These are phyloP conservation scores for Mesitornis unicolor DNA, from an alignment of 2,113 vertebrate genomes.

Conservation along the genomic window DNA sequence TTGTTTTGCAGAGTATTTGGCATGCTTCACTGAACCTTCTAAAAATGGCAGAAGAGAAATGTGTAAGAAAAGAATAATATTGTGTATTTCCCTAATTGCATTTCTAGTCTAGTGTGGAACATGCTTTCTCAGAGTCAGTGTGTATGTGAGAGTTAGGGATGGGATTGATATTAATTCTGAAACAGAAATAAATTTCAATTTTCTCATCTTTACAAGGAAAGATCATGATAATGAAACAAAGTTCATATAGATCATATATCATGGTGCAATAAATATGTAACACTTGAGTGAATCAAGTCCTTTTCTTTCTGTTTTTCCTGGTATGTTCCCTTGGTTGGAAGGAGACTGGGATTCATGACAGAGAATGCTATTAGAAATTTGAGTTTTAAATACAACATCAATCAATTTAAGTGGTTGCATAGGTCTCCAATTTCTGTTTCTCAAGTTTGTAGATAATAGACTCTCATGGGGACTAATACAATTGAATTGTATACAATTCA, in stretches of 20 bases:
- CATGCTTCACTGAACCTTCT: background rate
- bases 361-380: background rate
- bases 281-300: background rate
- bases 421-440: background rate
- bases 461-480: background rate
- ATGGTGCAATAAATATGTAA: background rate
- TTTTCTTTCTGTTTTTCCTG: background rate
- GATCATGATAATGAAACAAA: background rate
- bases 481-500: background rate
- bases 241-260: background rate
- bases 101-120: background rate
- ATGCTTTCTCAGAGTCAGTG: background rate
- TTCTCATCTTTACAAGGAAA: background rate
- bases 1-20: background rate
- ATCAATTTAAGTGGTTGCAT: background rate
- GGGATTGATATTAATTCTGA: background rate
- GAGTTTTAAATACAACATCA: background rate
- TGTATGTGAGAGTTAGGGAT: background rate
- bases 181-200: background rate
- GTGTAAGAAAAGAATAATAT: background rate
- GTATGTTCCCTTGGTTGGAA: background rate
- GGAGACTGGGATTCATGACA: background rate
- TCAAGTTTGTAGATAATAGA: background rate
- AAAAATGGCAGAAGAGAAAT: background rate
- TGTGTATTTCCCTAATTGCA: background rate